Conservation (phyloP, 2,113 vertebrate genomes). For the human (Homo sapiens) region GRCh38 chr15:99383501-99384000, state of each 20-base stretch:
- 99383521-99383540: not conserved
- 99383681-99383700: not conserved
- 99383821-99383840: not conserved
- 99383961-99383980: not conserved
- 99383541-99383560: not conserved
- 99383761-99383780: not conserved
- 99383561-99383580: not conserved
- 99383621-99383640: not conserved
- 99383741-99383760: not conserved
- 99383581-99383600: not conserved
- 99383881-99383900: not conserved
- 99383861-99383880: not conserved
- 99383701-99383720: not conserved
- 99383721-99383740: not conserved
- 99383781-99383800: too few relatives aligned
- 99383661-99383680: not conserved
- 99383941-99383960: not conserved
- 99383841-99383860: not conserved
- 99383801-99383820: not conserved
- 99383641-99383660: not conserved
- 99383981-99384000: not conserved
- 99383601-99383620: not conserved
- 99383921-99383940: not conserved
- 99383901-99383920: not conserved
- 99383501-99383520: not conserved